Conservation (phyloP, 1,140 invertebrate genomes). For the Habropoda laboriosa region DNA sequence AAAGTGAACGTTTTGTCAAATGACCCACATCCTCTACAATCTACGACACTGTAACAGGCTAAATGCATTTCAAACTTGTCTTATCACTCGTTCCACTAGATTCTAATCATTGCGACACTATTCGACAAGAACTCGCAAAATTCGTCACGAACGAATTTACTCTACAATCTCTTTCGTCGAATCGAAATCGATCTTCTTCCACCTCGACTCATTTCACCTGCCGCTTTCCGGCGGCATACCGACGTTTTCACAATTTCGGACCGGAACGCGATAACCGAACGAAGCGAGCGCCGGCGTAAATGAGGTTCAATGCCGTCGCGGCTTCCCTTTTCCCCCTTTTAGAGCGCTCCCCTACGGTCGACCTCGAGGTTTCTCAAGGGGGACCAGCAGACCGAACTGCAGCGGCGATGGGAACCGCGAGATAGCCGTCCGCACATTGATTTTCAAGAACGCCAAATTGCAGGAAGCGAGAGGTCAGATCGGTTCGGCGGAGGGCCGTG, state of each 20-base stretch:
- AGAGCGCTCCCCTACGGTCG: slow-evolving; percentile 3
- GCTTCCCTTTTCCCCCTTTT: slow-evolving; percentile 44
- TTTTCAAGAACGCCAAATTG: slow-evolving; percentile 75
- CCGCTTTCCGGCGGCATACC: not conserved
- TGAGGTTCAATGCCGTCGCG: slow-evolving; percentile 35
- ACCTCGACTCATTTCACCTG: too few relatives aligned
- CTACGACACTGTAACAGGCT: too few relatives aligned
- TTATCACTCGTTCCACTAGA: too few relatives aligned
- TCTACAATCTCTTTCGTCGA: too few relatives aligned
- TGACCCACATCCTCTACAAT: too few relatives aligned
- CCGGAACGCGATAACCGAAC: not conserved
- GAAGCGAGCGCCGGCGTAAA: slow-evolving; percentile 51
- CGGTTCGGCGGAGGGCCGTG: slow-evolving; percentile 45
- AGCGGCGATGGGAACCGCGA: slow-evolving; percentile 68
- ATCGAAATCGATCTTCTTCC: not conserved
- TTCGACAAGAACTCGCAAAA: too few relatives aligned
- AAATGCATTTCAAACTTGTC: too few relatives aligned
- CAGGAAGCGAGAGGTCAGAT: slow-evolving; percentile 74
- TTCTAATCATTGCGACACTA: too few relatives aligned
- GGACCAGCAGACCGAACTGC: slow-evolving; percentile 20
- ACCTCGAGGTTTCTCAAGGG: slow-evolving; percentile 45
- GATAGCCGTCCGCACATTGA: slow-evolving; percentile 70
- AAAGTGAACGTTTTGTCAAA: too few relatives aligned
- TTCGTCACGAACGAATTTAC: too few relatives aligned
- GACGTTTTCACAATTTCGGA: not conserved